A percentile compares a stretch with the other conserved stretches of the same genome.
These are phyloP conservation scores for Nannoperca australis DNA, from an alignment of 2,797 vertebrate genomes.

Conservation along the genomic window DNA sequence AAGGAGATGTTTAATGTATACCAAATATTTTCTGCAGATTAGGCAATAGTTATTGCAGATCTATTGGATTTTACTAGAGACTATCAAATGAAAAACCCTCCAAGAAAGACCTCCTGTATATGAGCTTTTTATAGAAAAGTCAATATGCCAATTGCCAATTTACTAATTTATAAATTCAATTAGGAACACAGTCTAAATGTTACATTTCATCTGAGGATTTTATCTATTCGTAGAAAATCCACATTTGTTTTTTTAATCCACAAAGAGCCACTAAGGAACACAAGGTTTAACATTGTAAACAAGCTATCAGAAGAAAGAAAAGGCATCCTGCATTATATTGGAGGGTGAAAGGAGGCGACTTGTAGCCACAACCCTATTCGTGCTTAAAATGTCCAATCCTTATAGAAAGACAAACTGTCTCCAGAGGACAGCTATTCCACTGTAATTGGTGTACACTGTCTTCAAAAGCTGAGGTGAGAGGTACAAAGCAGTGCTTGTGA, in stretches of 20 bases:
- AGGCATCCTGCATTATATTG: constrained; percentile 37
- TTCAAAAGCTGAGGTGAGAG: constrained; percentile 86
- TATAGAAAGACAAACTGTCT: constrained; percentile 76
- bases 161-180: neutral
- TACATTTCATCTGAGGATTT: neutral
- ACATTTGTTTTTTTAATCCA: constrained; percentile 31
- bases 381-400: constrained; percentile 49
- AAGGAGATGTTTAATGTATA: neutral
- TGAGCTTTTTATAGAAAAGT: neutral
- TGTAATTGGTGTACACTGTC: constrained; percentile 88
- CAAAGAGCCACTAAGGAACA: constrained; percentile 43
- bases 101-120: neutral
- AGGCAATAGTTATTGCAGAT: neutral
- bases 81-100: neutral
- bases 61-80: neutral
- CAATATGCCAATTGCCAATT: neutral
- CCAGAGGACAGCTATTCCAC: constrained; percentile 81
- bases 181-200: neutral
- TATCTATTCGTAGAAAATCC: constrained; percentile 1
- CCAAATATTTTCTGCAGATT: neutral
- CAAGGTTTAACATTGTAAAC: constrained; percentile 31
- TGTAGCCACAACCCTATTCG: constrained; percentile 55
- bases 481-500: constrained; percentile 84
- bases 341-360: constrained; percentile 54
- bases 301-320: constrained; percentile 43